Evolutionary conservation across 2,888 invertebrate genomes (phyloP), one percentile per base, ranked within the genome.

Genomic region (Drosophila lacicola): DNA sequence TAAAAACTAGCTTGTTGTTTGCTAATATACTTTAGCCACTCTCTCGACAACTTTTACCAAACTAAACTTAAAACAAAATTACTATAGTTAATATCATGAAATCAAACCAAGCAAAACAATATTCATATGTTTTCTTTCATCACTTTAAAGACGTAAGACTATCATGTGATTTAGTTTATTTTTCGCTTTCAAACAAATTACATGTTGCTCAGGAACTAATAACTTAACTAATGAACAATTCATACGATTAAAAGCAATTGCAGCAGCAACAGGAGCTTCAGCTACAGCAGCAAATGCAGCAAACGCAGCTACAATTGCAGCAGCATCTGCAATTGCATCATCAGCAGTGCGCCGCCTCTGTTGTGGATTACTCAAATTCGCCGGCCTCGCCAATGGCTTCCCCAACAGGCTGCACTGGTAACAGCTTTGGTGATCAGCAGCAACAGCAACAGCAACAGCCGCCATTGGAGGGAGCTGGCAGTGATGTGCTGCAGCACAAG

Each of bases 341-440:
- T 57, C 74, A 63, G 63, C 77, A 46, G 63, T 67, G 74, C 4
- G 62, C 65, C 8, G 45, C 67, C 10, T 63, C 72, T 8, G 46
- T 79, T 46, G 78, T 87, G 19, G 90, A 90, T 9, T 82, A 82
- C 46, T 89, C 89, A 45, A 91, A 90, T 74, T 91, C 92, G 0
- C 91, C 91, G 49, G 90, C 91, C 9, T 91, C 91, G 17, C 91
- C 91, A 2, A 81, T 92, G 45, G 89, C 90, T 10, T 91, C 89
- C 11, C 90, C 91, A 49, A 91, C 91, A 21, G 86, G 85, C 17
- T 74, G 69, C 42, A 69, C 67, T 39, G 73, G 45, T 57, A 68
- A 25, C 37, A 75, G 58, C 50, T 88, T 71, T 41, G 55, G 41
- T 36, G 74, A 81, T 6, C 75, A 82, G 14, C 85, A 75, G 10